Percentiles rank a stretch among this genome's conserved stretches.
Conservation (phyloP, 1,140 invertebrate genomes). For the Octopus bimaculoides region DNA sequence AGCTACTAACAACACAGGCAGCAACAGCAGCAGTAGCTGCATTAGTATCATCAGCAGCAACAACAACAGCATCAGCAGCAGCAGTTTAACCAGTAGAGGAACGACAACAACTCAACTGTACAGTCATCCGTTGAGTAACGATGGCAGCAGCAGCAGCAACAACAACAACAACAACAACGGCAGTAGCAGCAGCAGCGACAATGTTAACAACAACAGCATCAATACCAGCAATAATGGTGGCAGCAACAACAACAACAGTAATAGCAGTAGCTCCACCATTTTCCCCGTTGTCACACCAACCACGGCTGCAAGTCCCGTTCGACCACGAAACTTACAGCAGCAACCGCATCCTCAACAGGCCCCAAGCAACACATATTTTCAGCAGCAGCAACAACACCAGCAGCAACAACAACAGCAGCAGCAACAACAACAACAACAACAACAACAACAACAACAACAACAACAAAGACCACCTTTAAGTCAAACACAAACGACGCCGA, state of each 20-base stretch:
- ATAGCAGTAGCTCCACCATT: background rate
- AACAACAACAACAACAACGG: background rate
- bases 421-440: background rate
- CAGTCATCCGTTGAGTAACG: background rate
- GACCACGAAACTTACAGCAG: slow-evolving; percentile 12
- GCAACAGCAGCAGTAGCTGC: background rate
- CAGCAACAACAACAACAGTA: slow-evolving; percentile 11
- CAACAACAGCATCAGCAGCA: too few species aligned
- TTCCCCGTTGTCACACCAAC: background rate
- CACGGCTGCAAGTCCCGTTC: slow-evolving; percentile 7
- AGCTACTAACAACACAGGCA: too few species aligned
- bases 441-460: background rate
- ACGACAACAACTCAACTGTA: background rate
- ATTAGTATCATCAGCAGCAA: background rate
- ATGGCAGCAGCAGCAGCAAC: background rate
- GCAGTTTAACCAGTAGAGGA: background rate
- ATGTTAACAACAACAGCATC: slow-evolving; percentile 28
- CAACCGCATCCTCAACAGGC: slow-evolving; percentile 8
- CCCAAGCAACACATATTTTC: slow-evolving; percentile 8
- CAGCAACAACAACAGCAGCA: background rate
- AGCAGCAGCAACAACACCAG: background rate
- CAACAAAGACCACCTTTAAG: background rate
- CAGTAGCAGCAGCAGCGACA: background rate
- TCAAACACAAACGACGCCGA: too few species aligned
- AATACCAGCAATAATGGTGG: slow-evolving; percentile 21